A percentile compares a stretch with the other conserved stretches of the same genome.
These are phyloP conservation scores for Corythaeola cristata DNA, from an alignment of 2,113 vertebrate genomes.

Conservation along the genomic window DNA sequence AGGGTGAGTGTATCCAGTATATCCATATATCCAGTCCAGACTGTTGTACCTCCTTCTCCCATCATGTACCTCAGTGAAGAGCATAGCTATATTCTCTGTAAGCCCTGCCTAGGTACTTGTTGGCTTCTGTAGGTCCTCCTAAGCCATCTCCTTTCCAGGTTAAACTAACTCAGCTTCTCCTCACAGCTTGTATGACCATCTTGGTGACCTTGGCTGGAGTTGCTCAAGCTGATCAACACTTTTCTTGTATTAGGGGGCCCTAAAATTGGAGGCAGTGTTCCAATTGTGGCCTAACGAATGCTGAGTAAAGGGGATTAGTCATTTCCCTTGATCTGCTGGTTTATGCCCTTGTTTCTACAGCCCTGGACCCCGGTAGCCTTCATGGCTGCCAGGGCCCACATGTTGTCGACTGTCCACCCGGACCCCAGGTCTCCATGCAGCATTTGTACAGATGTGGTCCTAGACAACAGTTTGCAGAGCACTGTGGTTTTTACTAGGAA, in stretches of 20 bases:
- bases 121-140: background rate
- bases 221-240: background rate
- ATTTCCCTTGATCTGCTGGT: background rate
- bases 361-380: background rate
- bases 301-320: background rate
- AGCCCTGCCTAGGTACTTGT: background rate
- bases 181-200: background rate
- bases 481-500: background rate
- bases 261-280: background rate
- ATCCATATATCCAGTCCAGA: background rate
- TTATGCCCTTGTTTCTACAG: background rate
- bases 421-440: background rate
- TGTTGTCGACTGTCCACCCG: background rate
- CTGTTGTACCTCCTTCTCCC: background rate
- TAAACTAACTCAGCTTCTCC: background rate
- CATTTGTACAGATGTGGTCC: background rate
- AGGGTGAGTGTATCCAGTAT: background rate
- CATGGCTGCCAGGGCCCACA: rapidly evolving
- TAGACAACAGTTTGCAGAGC: background rate
- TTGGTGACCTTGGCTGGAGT: background rate
- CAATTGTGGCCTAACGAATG: background rate
- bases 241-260: background rate
- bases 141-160: background rate
- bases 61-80: background rate
- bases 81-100: background rate